Evolutionary conservation across 1,140 invertebrate species (phyloP), one percentile per base, ranked within the genome.

Genomic region (Polypedilum pembai): DNA sequence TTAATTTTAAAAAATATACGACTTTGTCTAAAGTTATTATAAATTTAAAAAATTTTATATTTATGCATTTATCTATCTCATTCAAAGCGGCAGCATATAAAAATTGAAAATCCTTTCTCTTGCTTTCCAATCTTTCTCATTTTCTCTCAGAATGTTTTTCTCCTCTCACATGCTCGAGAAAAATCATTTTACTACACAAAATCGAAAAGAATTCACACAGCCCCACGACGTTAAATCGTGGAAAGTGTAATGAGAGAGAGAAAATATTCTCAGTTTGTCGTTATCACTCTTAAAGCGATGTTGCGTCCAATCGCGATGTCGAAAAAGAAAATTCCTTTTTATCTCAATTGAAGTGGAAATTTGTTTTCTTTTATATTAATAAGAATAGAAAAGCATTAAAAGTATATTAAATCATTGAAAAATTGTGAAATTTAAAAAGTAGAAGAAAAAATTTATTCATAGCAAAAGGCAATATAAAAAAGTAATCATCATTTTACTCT

Each of bases 291-390:
- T n/a, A 15, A 56, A 12, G 45, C 45, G 45, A 56, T 56, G 45
- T 56, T 56, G 45, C 45, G 45, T 56, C 45, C 45, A 56, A n/a
- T n/a, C 45, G 45, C 45, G 45, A 56, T 56, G 45, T 56, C 45
- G 45, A n/a, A 56, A 56, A 56, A 4, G n/a, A 56, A 56, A n/a
- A 12, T 56, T 56, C 45, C 12, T 56, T 56, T 56, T 56, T 56
- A 56, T 56, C 45, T 56, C 45, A 56, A 56, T 56, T 56, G 45
- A 56, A 12, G 45, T 56, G 45, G 12, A 12, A 56, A n/a, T 33
- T 33, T 33, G 1, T 33, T 3, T 33, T 3, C 5, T 33, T 33
- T 33, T 33, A 33, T n/a, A n/a, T n/a, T n/a, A n/a, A n/a, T n/a
- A n/a, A n/a, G n/a, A 33, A 33, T 3, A 33, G 24, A 33, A n/a